Percentiles rank a stretch among this genome's conserved stretches.
Evolutionary conservation across 2,888 invertebrate species (phyloP).

Genomic region (Morinoia aosen): DNA sequence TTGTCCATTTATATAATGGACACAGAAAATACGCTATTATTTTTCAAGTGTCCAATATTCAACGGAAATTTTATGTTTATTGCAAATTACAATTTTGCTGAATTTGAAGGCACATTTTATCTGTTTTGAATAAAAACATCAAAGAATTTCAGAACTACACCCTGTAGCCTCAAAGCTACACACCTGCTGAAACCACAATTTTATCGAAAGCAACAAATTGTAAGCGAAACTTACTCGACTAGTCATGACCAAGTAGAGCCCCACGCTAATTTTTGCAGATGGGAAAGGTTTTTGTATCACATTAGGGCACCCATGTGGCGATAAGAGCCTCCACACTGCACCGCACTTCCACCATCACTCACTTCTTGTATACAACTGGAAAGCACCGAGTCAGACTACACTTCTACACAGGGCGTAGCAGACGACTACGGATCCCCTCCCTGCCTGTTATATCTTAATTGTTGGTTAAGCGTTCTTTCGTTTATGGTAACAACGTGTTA

Average conservation of each 20-base stretch:
- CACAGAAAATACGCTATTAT: too few relatives aligned
- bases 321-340: background rate
- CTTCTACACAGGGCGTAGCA: background rate
- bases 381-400: background rate
- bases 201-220: background rate
- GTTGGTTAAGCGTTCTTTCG: background rate
- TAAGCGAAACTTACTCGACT: background rate
- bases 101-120: too few relatives aligned
- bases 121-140: background rate
- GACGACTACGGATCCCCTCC: background rate
- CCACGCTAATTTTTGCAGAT: background rate
- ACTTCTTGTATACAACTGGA: background rate
- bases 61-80: too few relatives aligned
- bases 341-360: background rate
- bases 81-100: too few relatives aligned
- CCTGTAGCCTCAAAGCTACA: background rate
- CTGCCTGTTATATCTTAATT: background rate
- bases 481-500: background rate
- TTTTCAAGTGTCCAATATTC: too few relatives aligned
- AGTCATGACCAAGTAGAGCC: background rate
- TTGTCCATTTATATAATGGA: too few relatives aligned
- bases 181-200: background rate
- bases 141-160: background rate
- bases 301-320: background rate
- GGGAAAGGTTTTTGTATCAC: background rate